Evolutionary conservation across 2,113 vertebrate species (phyloP).

Genomic region (Heteronetta atricapilla): DNA sequence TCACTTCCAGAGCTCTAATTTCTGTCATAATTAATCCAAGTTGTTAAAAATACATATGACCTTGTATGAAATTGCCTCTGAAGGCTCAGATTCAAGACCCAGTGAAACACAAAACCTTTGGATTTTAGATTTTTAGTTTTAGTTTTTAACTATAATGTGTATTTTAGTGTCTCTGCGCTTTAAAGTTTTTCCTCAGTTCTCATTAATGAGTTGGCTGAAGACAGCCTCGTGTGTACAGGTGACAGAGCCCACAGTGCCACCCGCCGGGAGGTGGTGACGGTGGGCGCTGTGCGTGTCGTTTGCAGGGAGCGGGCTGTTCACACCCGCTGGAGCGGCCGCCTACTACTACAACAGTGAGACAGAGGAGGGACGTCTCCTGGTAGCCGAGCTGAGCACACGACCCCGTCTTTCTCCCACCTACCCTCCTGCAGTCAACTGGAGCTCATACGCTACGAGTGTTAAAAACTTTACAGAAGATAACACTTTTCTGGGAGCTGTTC

Average conservation of each 20-base stretch:
- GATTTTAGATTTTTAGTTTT: neutral
- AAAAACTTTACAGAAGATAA: neutral
- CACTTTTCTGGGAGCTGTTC: conserved; percentile 48
- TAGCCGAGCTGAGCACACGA: conserved; percentile 31
- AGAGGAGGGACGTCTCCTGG: conserved; percentile 56
- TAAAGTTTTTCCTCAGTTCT: neutral
- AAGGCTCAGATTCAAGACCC: neutral
- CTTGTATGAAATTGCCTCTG: neutral
- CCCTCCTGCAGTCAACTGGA: conserved; percentile 49
- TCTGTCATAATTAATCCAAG: neutral
- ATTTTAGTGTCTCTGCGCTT: neutral
- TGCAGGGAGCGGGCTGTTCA: conserved; percentile 74
- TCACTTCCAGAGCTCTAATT: neutral
- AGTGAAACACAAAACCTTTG: neutral
- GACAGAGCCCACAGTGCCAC: too few relatives aligned
- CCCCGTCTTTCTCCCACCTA: conserved; percentile 44
- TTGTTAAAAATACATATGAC: neutral
- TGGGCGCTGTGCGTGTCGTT: neutral
- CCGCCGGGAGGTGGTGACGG: neutral
- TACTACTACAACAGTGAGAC: conserved; percentile 69
- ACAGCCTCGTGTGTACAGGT: neutral
- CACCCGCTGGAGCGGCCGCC: neutral
- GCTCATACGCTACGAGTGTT: conserved; percentile 20
- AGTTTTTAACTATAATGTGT: neutral
- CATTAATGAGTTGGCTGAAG: accelerated